A percentile compares a stretch with the other conserved stretches of the same genome.
Evolutionary conservation across 2,888 invertebrate species (phyloP).

Genomic region (Amblyjoppa fuscipennis): DNA sequence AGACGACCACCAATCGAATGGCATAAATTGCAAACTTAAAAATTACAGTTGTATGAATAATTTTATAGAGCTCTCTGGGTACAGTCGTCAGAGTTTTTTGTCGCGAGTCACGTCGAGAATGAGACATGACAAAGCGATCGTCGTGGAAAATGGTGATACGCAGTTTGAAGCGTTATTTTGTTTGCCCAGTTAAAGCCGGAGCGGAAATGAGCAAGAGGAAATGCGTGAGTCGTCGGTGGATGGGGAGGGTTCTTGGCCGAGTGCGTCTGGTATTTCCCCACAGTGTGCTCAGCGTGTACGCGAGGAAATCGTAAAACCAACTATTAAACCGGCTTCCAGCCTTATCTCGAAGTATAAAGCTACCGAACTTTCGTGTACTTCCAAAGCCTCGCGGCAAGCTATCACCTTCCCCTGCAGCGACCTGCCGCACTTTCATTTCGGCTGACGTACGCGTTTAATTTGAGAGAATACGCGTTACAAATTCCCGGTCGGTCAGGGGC

Average conservation of each 20-base stretch:
- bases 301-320: constrained; percentile 3
- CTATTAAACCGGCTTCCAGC: neutral
- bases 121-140: neutral
- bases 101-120: neutral
- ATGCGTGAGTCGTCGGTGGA: neutral
- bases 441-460: neutral
- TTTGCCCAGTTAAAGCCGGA: neutral
- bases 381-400: neutral
- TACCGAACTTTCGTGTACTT: neutral
- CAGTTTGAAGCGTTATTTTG: neutral
- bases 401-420: neutral
- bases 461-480: too few species aligned
- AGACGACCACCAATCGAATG: too few species aligned
- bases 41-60: too few species aligned
- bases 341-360: neutral
- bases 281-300: neutral
- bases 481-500: too few species aligned
- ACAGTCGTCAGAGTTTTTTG: neutral
- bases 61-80: neutral
- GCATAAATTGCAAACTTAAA: too few species aligned
- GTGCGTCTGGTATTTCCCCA: neutral
- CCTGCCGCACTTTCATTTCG: neutral
- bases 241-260: neutral
- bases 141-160: neutral
- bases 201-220: neutral